These are phyloP conservation scores for Coremacera marginata DNA, from an alignment of 2,888 invertebrate genomes.

Conservation along the genomic window DNA sequence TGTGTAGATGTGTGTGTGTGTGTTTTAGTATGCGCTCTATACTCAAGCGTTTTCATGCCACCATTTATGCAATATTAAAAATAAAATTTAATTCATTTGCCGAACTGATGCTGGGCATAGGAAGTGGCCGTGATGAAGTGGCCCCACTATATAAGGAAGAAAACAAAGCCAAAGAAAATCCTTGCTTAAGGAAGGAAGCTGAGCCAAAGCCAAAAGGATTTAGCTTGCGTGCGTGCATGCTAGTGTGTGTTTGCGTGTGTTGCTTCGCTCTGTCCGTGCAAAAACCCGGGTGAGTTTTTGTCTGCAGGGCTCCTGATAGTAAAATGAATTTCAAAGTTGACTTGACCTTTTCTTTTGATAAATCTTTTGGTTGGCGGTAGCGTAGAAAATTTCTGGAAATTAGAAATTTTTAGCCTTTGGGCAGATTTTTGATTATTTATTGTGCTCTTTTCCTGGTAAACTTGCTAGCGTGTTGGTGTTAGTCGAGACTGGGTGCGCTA, in stretches of 20 bases:
- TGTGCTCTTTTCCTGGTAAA: conserved; percentile 13
- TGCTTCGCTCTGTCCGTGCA: background rate
- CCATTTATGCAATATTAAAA: conserved; percentile 66
- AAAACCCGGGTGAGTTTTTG: background rate
- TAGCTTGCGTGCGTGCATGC: background rate
- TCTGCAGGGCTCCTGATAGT: conserved; percentile 49
- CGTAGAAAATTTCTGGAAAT: conserved; percentile 30
- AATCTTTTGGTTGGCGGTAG: conserved; percentile 44
- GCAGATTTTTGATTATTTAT: conserved; percentile 45
- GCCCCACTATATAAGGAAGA: background rate
- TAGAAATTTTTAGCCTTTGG: conserved; percentile 40
- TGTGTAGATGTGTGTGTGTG: background rate
- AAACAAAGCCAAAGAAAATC: conserved; percentile 7
- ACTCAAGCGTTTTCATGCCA: conserved; percentile 66
- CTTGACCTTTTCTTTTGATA: conserved; percentile 57
- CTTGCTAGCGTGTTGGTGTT: background rate
- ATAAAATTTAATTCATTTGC: conserved; percentile 67
- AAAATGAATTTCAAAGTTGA: conserved; percentile 63
- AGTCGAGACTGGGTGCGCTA: background rate
- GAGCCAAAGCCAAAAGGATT: conserved; percentile 11
- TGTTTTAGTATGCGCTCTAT: conserved; percentile 35
- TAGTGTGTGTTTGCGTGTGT: too few relatives aligned
- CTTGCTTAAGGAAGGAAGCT: background rate
- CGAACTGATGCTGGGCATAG: conserved; percentile 50
- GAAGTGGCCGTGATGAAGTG: conserved; percentile 41